These are phyloP conservation scores for Xestia c-nigrum DNA, from an alignment of 2,888 invertebrate species.

Conservation along the genomic window DNA sequence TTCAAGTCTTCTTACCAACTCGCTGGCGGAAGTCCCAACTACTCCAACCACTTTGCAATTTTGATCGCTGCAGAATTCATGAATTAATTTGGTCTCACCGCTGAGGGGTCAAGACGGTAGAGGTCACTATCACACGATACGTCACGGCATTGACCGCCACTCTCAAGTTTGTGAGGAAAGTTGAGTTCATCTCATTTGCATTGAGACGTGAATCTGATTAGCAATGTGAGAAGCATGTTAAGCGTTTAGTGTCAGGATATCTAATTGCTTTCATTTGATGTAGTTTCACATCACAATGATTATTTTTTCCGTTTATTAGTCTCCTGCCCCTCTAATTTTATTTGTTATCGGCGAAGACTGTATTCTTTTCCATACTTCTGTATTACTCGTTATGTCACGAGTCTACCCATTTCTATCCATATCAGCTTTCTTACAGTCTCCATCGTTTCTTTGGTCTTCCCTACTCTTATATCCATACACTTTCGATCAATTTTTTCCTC, in stretches of 20 bases:
- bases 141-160: slow-evolving; percentile 37
- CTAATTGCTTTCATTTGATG: slow-evolving; percentile 5
- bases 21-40: neutral
- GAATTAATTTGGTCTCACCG: neutral
- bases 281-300: neutral
- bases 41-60: neutral
- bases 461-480: neutral
- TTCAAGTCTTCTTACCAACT: too few species aligned
- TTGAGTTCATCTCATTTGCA: slow-evolving; percentile 29
- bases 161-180: slow-evolving; percentile 27
- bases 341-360: neutral
- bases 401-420: neutral
- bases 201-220: slow-evolving; percentile 18
- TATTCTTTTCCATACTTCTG: neutral
- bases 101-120: neutral
- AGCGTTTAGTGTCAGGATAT: neutral
- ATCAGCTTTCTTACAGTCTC: neutral
- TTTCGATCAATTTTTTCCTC: too few species aligned
- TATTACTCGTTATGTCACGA: neutral
- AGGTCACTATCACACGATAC: slow-evolving; percentile 33
- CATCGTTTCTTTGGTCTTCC: neutral
- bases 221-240: neutral
- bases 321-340: neutral
- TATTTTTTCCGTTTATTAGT: neutral
- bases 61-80: slow-evolving; percentile 3